These are phyloP conservation scores for Enteromius fasciolatus DNA, from an alignment of 2,797 vertebrate genomes.

Conservation along the genomic window DNA sequence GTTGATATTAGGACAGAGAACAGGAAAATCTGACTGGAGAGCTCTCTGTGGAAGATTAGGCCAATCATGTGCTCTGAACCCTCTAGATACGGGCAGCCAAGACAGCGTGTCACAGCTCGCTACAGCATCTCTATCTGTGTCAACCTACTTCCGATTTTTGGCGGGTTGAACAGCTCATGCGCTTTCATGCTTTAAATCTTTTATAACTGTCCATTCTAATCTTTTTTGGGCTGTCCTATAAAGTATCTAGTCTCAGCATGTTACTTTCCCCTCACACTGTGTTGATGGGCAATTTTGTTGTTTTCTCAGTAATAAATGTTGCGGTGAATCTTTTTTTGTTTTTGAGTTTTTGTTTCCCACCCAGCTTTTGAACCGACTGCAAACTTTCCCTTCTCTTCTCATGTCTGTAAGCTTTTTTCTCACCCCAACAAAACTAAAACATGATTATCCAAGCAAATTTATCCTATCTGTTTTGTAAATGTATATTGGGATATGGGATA, in stretches of 20 bases:
- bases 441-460: neutral
- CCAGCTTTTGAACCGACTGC: slow-evolving; percentile 5
- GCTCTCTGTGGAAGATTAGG: slow-evolving; percentile 30
- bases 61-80: slow-evolving; percentile 26
- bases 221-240: slow-evolving; percentile 21
- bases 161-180: neutral
- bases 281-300: slow-evolving; percentile 3
- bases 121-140: slow-evolving; percentile 35
- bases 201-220: slow-evolving; percentile 25
- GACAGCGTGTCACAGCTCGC: slow-evolving; percentile 15
- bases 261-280: slow-evolving; percentile 19
- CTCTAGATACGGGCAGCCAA: slow-evolving; percentile 20
- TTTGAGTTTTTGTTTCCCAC: slow-evolving; percentile 4
- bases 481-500: too few species aligned
- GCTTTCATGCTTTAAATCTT: slow-evolving; percentile 27
- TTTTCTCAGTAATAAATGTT: slow-evolving; percentile 29
- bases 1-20: slow-evolving; percentile 4
- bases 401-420: slow-evolving; percentile 2
- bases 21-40: neutral
- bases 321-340: neutral
- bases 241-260: slow-evolving; percentile 63
- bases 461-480: too few species aligned
- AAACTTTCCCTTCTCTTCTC: neutral
- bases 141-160: slow-evolving; percentile 11
- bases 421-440: neutral